phyloP scores from a whole-genome alignment of 2,113 vertebrate species.

The Ophthalmolycus amberensis region DNA sequence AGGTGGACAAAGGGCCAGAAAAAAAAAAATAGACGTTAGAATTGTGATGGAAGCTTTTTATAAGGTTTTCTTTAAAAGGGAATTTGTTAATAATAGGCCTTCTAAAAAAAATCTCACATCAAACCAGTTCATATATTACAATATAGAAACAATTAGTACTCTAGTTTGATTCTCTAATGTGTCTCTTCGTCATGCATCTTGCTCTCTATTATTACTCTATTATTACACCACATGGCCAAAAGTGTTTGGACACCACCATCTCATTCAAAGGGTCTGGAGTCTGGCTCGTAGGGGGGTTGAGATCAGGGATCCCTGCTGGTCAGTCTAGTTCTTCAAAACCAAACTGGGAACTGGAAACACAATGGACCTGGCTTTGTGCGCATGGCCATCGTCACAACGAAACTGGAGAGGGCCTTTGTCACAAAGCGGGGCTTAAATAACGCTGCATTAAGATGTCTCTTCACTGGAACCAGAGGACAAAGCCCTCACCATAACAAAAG shows the following conservation, averaged over 20 bases:
- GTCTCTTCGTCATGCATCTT: background rate
- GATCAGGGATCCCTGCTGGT: background rate
- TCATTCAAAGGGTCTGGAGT: background rate
- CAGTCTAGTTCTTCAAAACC: background rate
- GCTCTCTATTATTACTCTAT: background rate
- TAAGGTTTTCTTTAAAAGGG: background rate
- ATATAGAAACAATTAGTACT: background rate
- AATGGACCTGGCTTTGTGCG: background rate
- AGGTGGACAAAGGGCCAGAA: background rate
- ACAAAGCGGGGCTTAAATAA: too few species aligned
- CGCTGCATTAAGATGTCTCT: background rate
- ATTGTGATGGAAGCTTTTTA: background rate
- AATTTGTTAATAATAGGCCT: background rate
- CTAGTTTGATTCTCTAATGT: background rate
- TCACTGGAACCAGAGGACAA: background rate
- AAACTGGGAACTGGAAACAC: background rate
- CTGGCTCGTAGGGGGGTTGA: background rate
- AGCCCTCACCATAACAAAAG: background rate
- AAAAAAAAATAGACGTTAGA: constrained; percentile 11
- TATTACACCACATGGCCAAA: background rate
- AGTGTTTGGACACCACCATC: background rate
- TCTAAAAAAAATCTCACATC: background rate
- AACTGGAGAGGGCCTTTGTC: background rate
- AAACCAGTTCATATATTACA: background rate
- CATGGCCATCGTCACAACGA: background rate